Evolutionary conservation across 2,888 invertebrate species (phyloP).

Genomic region (Polylopha cassiicola): DNA sequence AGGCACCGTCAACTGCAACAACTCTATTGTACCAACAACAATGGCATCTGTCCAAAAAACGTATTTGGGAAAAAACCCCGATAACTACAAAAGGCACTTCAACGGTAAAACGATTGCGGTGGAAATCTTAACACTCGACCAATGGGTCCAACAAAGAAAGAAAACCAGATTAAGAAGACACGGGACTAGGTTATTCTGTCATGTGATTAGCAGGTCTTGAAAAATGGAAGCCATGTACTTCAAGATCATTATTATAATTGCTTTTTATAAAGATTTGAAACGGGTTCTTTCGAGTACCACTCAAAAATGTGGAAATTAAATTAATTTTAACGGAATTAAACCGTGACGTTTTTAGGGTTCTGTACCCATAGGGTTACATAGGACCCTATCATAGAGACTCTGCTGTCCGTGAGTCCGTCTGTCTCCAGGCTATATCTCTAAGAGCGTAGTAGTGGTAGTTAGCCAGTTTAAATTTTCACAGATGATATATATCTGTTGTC

Average conservation of each 20-base stretch:
- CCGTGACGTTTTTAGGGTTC: too few species aligned
- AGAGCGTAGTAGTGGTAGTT: too few species aligned
- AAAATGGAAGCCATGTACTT: slow-evolving; percentile 42
- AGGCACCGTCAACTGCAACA: slow-evolving; percentile 17
- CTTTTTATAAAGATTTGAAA: slow-evolving; percentile 59
- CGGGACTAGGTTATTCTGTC: too few species aligned
- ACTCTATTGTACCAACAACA: slow-evolving; percentile 21
- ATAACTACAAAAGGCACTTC: slow-evolving; percentile 43
- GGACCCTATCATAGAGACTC: too few species aligned
- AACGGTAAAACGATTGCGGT: slow-evolving; percentile 61
- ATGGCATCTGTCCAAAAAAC: slow-evolving; percentile 34
- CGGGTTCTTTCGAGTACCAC: slow-evolving; percentile 61
- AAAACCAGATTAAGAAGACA: slow-evolving; percentile 9
- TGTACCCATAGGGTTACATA: too few species aligned
- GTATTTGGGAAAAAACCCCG: slow-evolving; percentile 35
- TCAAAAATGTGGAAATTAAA: slow-evolving; percentile 68
- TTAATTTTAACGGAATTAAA: too few species aligned
- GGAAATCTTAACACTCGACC: slow-evolving; percentile 38
- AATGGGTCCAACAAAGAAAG: slow-evolving; percentile 28
- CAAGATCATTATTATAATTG: slow-evolving; percentile 69
- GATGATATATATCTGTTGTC: too few species aligned
- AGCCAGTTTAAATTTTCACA: too few species aligned
- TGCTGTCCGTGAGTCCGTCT: too few species aligned
- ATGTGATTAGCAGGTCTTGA: slow-evolving; percentile 23
- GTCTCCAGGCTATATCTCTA: too few species aligned